These are phyloP conservation scores for Ramazzottius varieornatus DNA, from an alignment of 2,888 invertebrate species.

Conservation along the genomic window DNA sequence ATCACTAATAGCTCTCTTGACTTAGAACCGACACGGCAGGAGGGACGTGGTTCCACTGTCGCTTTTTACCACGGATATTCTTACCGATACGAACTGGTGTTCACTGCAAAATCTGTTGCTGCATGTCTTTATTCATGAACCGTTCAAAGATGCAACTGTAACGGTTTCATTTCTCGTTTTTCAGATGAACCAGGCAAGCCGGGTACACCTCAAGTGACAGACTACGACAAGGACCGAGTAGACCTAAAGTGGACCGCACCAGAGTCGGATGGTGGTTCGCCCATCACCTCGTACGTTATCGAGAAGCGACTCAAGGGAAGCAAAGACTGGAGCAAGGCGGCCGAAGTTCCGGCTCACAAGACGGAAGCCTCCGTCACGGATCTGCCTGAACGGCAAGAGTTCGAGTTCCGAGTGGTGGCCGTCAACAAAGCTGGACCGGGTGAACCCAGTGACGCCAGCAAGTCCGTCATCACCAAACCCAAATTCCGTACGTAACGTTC, in stretches of 20 bases:
- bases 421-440: conserved; percentile 25
- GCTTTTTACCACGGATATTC: too few species aligned
- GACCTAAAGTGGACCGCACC: conserved; percentile 79
- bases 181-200: conserved; percentile 20
- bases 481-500: too few species aligned
- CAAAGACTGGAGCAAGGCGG: conserved; percentile 10
- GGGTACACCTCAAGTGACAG: conserved; percentile 18
- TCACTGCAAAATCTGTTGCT: not conserved
- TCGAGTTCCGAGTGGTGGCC: conserved; percentile 25
- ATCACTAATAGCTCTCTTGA: too few species aligned
- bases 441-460: conserved; percentile 22
- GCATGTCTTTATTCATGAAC: too few species aligned
- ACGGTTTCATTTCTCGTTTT: not conserved
- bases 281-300: conserved; percentile 66
- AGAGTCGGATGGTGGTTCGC: conserved; percentile 60
- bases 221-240: conserved; percentile 35
- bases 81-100: too few species aligned
- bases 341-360: conserved; percentile 11
- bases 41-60: too few species aligned
- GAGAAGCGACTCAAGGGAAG: conserved; percentile 68
- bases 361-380: conserved; percentile 17
- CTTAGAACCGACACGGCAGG: too few species aligned
- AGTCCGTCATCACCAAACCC: conserved; percentile 18
- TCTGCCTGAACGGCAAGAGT: conserved; percentile 25
- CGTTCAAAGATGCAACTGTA: not conserved